phyloP scores from a whole-genome alignment of 2,113 vertebrate species.

The Gymnobelideus leadbeateri region DNA sequence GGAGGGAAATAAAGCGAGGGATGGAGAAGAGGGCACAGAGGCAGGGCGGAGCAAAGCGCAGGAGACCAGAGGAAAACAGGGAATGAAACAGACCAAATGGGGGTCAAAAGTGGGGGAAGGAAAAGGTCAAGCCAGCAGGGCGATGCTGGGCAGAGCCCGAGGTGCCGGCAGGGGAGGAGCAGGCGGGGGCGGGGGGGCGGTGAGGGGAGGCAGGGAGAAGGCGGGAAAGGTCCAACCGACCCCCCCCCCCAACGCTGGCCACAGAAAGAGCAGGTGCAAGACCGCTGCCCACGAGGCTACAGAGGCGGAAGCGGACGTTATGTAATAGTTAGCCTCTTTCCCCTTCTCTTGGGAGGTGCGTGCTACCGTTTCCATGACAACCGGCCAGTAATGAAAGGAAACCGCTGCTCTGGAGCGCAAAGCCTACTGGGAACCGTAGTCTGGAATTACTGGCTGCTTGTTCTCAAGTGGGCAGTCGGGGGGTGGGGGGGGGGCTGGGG shows the following conservation, averaged over 20 bases:
- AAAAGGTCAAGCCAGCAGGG: too few species aligned
- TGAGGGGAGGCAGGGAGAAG: neutral
- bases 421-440: neutral
- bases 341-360: neutral
- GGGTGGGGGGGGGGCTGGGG: neutral
- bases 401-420: neutral
- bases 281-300: neutral
- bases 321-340: neutral
- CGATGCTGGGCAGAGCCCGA: too few species aligned
- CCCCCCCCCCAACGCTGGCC: too few species aligned
- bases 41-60: too few species aligned
- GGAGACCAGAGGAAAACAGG: too few species aligned
- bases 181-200: too few species aligned
- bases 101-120: too few species aligned
- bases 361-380: neutral
- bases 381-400: neutral
- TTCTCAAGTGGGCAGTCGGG: neutral
- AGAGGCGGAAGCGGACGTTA: neutral
- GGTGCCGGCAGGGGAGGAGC: too few species aligned
- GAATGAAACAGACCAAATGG: too few species aligned
- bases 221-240: neutral
- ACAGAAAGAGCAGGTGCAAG: too few species aligned
- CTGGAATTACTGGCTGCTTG: neutral
- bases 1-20: too few species aligned
- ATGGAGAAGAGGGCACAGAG: too few species aligned